Evolutionary conservation across 23 tunicate species (phyloP), one percentile per base, ranked within the genome.

Genomic region (Diplosoma virens): DNA sequence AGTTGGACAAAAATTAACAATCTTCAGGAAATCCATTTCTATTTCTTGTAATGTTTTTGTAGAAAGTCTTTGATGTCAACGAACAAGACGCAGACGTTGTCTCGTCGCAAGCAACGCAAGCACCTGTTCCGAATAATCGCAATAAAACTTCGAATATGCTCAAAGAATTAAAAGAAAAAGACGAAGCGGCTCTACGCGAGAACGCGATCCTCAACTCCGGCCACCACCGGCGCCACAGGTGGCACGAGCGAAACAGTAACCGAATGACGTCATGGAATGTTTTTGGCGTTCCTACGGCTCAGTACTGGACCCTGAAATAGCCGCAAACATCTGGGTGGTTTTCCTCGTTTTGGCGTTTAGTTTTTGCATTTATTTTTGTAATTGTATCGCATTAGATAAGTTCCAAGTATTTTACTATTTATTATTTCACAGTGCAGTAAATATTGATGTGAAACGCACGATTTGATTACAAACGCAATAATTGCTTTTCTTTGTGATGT

Each of bases 201-300:
- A 28, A 59, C 1, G 26, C 36, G 33, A 33, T 33, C 6, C 1
- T 17, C 53, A 18, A 30, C 3, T 32, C 53, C n/a, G 52, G 4
- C n/a, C 9, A 41, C 30, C 46, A 31, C 5, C 48, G 31, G 64
- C 50, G 56, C 35, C 33, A 32, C 20, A 33, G 70, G 58, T n/a
- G 59, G 59, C 22, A 35, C 0, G 45, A 37, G 24, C 83, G 66
- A 33, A n/a, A 47, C 2, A 30, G 64, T 17, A 33, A 28, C 17
- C 58, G 47, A 22, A 56, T 53, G 31, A 87, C 83, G 58, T 76
- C 87, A 46, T 87, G 87, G 87, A 87, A 87, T 73, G 71, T 87
- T 1, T 77, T 87, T 25, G 95, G 95, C 2, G 82, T 87, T 54
- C 87, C 95, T 7, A 6, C 26, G 11, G 52, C 52, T 18, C 20